These are phyloP conservation scores for Mormyrus iriodes DNA, from an alignment of 2,113 vertebrate genomes.

Conservation along the genomic window DNA sequence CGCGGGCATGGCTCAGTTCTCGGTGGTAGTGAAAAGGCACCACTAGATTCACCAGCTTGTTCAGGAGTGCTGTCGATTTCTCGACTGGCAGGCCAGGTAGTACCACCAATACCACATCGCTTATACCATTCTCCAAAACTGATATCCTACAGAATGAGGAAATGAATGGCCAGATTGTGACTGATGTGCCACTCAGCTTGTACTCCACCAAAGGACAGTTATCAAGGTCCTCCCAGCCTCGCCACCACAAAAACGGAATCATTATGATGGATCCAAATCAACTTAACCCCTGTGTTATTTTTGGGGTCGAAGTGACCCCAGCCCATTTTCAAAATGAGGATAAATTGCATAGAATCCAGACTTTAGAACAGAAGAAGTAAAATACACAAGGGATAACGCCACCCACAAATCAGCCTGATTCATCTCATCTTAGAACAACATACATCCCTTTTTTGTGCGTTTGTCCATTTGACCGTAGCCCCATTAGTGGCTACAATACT, in stretches of 20 bases:
- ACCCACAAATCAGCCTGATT: neutral
- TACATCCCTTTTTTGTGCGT: neutral
- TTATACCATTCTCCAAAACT: neutral
- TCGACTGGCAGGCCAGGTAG: neutral
- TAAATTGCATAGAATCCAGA: too few species aligned
- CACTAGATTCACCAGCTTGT: neutral
- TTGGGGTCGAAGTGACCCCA: too few species aligned
- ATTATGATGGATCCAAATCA: neutral
- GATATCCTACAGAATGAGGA: neutral
- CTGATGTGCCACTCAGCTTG: neutral
- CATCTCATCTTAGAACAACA: neutral
- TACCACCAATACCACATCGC: neutral
- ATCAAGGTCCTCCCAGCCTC: neutral
- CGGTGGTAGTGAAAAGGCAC: neutral
- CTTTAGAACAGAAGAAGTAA: too few species aligned
- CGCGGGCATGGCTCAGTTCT: neutral
- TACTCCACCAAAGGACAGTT: neutral
- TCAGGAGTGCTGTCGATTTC: neutral
- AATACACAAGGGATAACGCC: too few species aligned
- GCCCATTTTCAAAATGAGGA: too few species aligned
- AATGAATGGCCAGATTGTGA: neutral
- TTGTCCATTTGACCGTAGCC: neutral
- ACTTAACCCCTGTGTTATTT: too few species aligned
- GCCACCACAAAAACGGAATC: neutral
- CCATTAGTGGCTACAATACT: too few species aligned